Percentiles rank a stretch among this genome's conserved stretches.
These are phyloP conservation scores for Lypha dubia DNA, from an alignment of 2,888 invertebrate species.

Conservation along the genomic window DNA sequence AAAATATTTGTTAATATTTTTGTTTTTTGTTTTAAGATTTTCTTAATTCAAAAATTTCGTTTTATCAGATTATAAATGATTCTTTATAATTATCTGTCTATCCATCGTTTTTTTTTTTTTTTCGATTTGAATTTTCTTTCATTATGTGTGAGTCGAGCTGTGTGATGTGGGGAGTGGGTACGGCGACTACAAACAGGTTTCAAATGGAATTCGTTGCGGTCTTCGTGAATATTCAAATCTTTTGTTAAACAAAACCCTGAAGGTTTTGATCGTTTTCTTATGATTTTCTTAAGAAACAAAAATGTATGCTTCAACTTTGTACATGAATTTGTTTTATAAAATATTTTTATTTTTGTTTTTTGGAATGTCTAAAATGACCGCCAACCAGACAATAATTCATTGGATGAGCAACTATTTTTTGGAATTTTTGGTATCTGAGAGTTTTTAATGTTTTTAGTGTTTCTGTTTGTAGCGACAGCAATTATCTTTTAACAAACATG, in stretches of 20 bases:
- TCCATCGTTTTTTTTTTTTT: no score
- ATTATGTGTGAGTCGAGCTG: conserved; percentile 10
- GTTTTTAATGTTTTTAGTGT: conserved; percentile 22
- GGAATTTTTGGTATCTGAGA: conserved; percentile 27
- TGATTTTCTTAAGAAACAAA: conserved; percentile 46
- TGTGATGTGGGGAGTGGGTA: neutral
- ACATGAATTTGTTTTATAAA: conserved; percentile 21
- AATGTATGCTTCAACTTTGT: neutral
- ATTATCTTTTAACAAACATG: conserved; percentile 70
- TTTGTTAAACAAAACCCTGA: conserved; percentile 48
- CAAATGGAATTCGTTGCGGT: conserved; percentile 42
- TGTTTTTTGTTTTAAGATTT: conserved; percentile 24
- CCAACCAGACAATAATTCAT: conserved; percentile 68
- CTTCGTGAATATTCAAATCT: conserved; percentile 63
- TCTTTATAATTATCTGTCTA: conserved; percentile 45
- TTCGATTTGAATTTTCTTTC: conserved; percentile 39
- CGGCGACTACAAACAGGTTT: conserved; percentile 53
- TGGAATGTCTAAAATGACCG: conserved; percentile 62
- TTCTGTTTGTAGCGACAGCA: conserved; percentile 68
- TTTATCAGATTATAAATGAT: conserved; percentile 68
- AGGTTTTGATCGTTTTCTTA: conserved; percentile 29
- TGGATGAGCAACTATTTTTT: conserved; percentile 40
- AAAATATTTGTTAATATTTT: conserved; percentile 4
- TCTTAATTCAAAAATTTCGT: conserved; percentile 50
- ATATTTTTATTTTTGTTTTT: no score